These are phyloP conservation scores for Boloria euphrosyne DNA, from an alignment of 2,888 invertebrate genomes.

Conservation along the genomic window DNA sequence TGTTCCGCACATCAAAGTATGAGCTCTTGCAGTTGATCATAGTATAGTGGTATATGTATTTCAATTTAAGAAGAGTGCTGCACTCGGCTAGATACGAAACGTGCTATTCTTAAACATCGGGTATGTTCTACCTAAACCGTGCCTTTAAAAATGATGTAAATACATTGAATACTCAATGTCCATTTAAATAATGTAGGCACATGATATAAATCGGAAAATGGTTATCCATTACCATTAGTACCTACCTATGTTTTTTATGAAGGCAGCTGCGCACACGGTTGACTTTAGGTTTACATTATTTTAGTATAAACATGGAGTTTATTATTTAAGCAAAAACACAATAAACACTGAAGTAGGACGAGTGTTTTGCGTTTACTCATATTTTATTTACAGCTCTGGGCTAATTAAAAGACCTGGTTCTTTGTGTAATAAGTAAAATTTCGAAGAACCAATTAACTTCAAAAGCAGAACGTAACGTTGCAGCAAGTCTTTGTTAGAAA, in stretches of 20 bases:
- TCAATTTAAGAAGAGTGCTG: slow-evolving; percentile 47
- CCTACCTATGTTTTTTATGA: slow-evolving; percentile 8
- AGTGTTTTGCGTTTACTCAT: slow-evolving; percentile 31
- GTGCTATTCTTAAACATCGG: not conserved
- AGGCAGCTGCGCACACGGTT: slow-evolving; percentile 16
- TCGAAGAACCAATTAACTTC: slow-evolving; percentile 62
- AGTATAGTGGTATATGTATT: slow-evolving; percentile 41
- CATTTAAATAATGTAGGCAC: not conserved
- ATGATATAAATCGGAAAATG: not conserved
- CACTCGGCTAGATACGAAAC: slow-evolving; percentile 3
- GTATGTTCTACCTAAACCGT: not conserved
- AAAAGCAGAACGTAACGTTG: slow-evolving; percentile 51
- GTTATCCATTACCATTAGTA: slow-evolving; percentile 7
- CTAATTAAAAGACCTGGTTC: slow-evolving; percentile 45
- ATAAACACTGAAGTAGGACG: slow-evolving; percentile 25
- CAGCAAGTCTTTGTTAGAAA: slow-evolving; percentile 64
- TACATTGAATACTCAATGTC: not conserved
- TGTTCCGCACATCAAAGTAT: slow-evolving; percentile 46
- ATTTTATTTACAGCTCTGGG: slow-evolving; percentile 31
- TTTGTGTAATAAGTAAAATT: slow-evolving; percentile 51
- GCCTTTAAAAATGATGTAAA: not conserved
- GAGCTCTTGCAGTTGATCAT: slow-evolving; percentile 28
- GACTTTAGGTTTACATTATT: slow-evolving; percentile 21
- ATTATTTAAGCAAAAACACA: slow-evolving; percentile 22
- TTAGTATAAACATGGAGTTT: slow-evolving; percentile 12